A percentile compares a stretch with the other conserved stretches of the same genome.
Conservation (phyloP, 1,140 invertebrate species). For the Lucilia cuprina region DNA sequence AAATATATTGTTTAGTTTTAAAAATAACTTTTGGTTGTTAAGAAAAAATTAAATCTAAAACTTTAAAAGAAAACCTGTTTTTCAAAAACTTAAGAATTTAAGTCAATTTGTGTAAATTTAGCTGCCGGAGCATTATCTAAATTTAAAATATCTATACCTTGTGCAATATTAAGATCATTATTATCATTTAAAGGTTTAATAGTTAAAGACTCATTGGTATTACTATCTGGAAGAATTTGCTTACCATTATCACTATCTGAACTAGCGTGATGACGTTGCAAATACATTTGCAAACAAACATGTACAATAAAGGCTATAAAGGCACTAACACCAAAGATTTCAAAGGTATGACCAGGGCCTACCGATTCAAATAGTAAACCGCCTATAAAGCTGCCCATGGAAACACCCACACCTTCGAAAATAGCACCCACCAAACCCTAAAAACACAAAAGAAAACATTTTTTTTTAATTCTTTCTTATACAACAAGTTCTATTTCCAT, state of each 20-base stretch:
- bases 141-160: too few species aligned
- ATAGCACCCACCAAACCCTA: constrained; percentile 83
- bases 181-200: constrained; percentile 35
- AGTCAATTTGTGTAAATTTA: constrained; percentile 55
- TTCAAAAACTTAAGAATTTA: constrained; percentile 41
- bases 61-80: background rate
- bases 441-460: constrained; percentile 35
- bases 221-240: constrained; percentile 38
- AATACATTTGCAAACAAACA: constrained; percentile 65
- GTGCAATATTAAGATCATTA: background rate
- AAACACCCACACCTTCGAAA: constrained; percentile 85
- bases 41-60: background rate
- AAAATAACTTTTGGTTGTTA: background rate
- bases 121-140: background rate
- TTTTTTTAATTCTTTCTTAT: background rate
- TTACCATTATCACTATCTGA: constrained; percentile 52
- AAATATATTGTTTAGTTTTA: background rate
- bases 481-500: background rate
- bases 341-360: constrained; percentile 72
- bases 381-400: constrained; percentile 77
- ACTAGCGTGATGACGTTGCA: constrained; percentile 48
- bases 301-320: constrained; percentile 72
- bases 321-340: constrained; percentile 73
- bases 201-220: constrained; percentile 47
- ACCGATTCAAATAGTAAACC: constrained; percentile 71